Conservation (phyloP, 2,888 invertebrate genomes). For the Orthosia incerta region DNA sequence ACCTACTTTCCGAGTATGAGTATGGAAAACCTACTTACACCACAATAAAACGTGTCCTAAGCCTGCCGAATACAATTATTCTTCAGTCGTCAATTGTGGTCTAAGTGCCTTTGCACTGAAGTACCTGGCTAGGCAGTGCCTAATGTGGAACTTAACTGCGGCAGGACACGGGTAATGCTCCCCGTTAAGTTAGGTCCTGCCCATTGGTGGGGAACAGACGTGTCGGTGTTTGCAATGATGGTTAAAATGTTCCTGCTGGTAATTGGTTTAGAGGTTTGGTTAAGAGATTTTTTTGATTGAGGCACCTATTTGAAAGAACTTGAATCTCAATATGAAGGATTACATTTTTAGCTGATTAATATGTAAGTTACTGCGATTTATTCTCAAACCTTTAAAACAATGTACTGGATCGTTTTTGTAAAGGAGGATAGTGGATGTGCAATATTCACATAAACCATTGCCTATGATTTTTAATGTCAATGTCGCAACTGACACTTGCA, state of each 20-base stretch:
- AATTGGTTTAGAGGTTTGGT: neutral
- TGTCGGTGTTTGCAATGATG: slow-evolving; percentile 16
- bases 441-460: no score
- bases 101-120: slow-evolving; percentile 53
- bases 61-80: slow-evolving; percentile 38
- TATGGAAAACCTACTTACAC: slow-evolving; percentile 13
- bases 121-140: slow-evolving; percentile 31
- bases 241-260: slow-evolving; percentile 6
- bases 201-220: neutral
- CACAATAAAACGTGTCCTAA: slow-evolving; percentile 11
- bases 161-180: slow-evolving; percentile 30
- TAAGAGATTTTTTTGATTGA: no score
- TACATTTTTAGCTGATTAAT: no score
- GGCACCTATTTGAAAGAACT: neutral
- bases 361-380: neutral
- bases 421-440: no score
- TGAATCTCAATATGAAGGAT: neutral
- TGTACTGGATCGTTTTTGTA: neutral
- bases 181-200: slow-evolving; percentile 36
- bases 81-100: slow-evolving; percentile 38
- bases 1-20: no score
- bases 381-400: no score
- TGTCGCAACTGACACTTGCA: no score
- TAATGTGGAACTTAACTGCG: slow-evolving; percentile 40
- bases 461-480: neutral